A percentile compares a stretch with the other conserved stretches of the same genome.
Conservation (phyloP, 2,888 invertebrate genomes). For the Polyommatus icarus region DNA sequence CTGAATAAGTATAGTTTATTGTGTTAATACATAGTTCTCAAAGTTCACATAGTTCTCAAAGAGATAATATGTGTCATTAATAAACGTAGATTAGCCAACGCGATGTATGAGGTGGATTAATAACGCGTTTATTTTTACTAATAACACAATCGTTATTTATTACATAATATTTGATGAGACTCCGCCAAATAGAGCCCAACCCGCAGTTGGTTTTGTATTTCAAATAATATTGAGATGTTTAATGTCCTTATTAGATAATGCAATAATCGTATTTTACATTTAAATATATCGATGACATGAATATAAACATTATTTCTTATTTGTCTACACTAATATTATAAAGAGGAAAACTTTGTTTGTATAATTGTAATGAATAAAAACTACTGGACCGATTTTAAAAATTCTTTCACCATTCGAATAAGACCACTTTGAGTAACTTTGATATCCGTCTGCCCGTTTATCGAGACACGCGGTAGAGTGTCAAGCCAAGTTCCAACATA, state of each 20-base stretch:
- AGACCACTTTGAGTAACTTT: too few relatives aligned
- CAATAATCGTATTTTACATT: slow-evolving; percentile 20
- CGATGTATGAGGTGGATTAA: background rate
- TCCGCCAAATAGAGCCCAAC: slow-evolving; percentile 8
- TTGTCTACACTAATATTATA: too few relatives aligned
- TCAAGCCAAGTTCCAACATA: too few relatives aligned
- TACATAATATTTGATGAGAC: slow-evolving; percentile 13
- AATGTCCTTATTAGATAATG: slow-evolving; percentile 15
- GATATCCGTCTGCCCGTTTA: too few relatives aligned
- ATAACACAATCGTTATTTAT: slow-evolving; percentile 24
- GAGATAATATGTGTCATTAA: slow-evolving; percentile 13
- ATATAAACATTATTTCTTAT: too few relatives aligned
- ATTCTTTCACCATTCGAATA: too few relatives aligned
- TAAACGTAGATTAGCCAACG: slow-evolving; percentile 19
- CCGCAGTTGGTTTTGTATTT: slow-evolving; percentile 30
- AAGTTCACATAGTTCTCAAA: slow-evolving; percentile 17
- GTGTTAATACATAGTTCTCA: background rate
- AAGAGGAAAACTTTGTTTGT: too few relatives aligned
- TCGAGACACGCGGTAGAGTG: too few relatives aligned
- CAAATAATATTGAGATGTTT: slow-evolving; percentile 8
- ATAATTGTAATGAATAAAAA: too few relatives aligned
- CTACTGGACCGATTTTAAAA: too few relatives aligned
- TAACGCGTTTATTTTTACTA: slow-evolving; percentile 21
- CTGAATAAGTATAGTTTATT: background rate
- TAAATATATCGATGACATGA: background rate